These are phyloP conservation scores for Holacanthus passer DNA, from an alignment of 2,113 vertebrate species.

Conservation along the genomic window DNA sequence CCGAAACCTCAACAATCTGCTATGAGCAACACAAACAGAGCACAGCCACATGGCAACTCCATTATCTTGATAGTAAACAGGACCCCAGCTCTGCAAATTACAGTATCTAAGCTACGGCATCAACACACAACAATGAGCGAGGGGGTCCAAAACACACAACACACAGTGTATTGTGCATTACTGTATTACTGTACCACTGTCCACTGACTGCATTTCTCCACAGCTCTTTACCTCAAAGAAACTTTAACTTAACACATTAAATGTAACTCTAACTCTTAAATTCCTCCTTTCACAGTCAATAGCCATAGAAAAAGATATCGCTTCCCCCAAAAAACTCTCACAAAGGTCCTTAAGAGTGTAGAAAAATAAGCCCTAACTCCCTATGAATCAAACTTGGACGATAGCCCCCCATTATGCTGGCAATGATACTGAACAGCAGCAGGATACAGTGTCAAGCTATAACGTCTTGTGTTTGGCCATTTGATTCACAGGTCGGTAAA, in stretches of 20 bases:
- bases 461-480: slow-evolving; percentile 14
- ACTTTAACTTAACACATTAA: slow-evolving; percentile 30
- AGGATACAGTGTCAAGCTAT: slow-evolving; percentile 16
- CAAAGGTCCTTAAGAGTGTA: slow-evolving; percentile 5
- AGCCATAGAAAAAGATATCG: slow-evolving; percentile 11
- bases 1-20: slow-evolving; percentile 68
- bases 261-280: slow-evolving; percentile 34
- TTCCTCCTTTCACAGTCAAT: slow-evolving; percentile 11
- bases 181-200: slow-evolving; percentile 8
- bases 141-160: slow-evolving; percentile 39
- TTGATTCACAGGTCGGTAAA: slow-evolving; percentile 53
- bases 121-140: slow-evolving; percentile 67
- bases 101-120: slow-evolving; percentile 72
- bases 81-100: slow-evolving; percentile 56
- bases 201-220: background rate
- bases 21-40: slow-evolving; percentile 68
- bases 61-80: slow-evolving; percentile 76
- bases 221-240: slow-evolving; percentile 8
- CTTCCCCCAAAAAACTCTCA: slow-evolving; percentile 27
- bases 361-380: slow-evolving; percentile 32
- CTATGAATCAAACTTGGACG: slow-evolving; percentile 34
- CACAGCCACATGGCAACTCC: slow-evolving; percentile 67
- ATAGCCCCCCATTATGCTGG: background rate
- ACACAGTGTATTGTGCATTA: too few relatives aligned
- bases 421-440: slow-evolving; percentile 63